Evolutionary conservation across 2,113 vertebrate species (phyloP).

Genomic region (human (Homo sapiens)): DNA sequence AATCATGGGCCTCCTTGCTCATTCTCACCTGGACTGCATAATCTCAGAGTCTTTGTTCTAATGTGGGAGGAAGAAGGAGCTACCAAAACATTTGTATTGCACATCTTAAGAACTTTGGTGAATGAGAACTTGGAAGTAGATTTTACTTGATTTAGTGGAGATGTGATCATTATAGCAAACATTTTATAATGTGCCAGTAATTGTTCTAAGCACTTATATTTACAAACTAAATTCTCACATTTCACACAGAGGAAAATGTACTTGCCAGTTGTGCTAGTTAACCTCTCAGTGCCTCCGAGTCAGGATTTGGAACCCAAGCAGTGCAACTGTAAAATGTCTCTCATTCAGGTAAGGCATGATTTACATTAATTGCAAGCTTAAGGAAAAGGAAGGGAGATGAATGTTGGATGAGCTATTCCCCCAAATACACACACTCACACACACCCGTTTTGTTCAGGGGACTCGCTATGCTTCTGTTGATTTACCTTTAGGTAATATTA

Average conservation of each 20-base stretch:
- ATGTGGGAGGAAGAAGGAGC: neutral
- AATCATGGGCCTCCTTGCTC: fast-evolving
- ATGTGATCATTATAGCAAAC: neutral
- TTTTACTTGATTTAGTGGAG: neutral
- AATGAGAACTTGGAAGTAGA: neutral
- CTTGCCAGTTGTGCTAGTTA: neutral
- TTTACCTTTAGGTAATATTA: neutral
- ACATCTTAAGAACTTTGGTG: neutral
- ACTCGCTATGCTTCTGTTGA: neutral
- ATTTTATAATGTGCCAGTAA: neutral
- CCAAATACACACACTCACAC: neutral
- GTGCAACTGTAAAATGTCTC: neutral
- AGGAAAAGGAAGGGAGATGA: neutral
- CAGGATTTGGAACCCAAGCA: neutral
- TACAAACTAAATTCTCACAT: neutral
- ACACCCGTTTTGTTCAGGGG: neutral
- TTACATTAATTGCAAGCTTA: neutral
- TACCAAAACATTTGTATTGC: neutral
- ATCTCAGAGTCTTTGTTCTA: neutral
- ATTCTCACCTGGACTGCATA: neutral
- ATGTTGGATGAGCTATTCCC: neutral
- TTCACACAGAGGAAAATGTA: neutral
- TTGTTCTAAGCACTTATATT: neutral
- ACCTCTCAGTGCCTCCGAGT: neutral
- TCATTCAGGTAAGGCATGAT: neutral